phyloP scores from a whole-genome alignment of 1,140 invertebrate species.

The Trichonephila clavipes region DNA sequence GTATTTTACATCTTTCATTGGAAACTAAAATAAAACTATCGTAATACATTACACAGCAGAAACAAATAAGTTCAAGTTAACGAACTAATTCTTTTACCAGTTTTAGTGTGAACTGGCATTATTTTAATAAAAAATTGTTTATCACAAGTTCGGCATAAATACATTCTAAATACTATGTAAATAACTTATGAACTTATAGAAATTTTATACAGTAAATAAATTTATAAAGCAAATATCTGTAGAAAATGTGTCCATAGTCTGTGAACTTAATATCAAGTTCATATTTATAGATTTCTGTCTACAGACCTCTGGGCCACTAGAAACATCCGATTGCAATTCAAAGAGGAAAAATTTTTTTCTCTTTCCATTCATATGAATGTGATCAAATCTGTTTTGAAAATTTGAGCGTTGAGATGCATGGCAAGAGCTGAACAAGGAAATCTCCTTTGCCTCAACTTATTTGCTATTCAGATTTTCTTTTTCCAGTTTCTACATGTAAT shows the following conservation, averaged over 20 bases:
- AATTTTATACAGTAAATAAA: neutral
- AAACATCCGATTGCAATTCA: conserved; percentile 34
- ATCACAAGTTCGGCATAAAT: no score
- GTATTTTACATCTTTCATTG: no score
- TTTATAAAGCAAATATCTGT: neutral
- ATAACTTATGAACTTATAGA: neutral
- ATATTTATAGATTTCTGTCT: neutral
- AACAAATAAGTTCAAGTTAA: no score
- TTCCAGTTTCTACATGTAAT: conserved; percentile 14
- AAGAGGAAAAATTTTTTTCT: neutral
- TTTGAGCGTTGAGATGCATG: conserved; percentile 29
- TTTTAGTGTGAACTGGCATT: no score
- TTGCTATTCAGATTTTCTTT: conserved; percentile 65
- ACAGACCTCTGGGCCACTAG: neutral
- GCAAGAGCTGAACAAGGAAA: conserved; percentile 1
- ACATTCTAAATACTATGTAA: neutral
- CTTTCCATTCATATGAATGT: conserved; percentile 60
- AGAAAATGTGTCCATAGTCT: neutral
- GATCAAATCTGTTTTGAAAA: conserved; percentile 68
- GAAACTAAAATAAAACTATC: no score
- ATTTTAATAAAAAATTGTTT: no score
- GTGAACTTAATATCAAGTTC: neutral
- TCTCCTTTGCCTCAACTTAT: conserved; percentile 46
- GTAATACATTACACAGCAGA: no score
- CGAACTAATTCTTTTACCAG: no score